Evolutionary conservation across 2,113 vertebrate species (phyloP).

Genomic region (Hyperoodon ampullatus): DNA sequence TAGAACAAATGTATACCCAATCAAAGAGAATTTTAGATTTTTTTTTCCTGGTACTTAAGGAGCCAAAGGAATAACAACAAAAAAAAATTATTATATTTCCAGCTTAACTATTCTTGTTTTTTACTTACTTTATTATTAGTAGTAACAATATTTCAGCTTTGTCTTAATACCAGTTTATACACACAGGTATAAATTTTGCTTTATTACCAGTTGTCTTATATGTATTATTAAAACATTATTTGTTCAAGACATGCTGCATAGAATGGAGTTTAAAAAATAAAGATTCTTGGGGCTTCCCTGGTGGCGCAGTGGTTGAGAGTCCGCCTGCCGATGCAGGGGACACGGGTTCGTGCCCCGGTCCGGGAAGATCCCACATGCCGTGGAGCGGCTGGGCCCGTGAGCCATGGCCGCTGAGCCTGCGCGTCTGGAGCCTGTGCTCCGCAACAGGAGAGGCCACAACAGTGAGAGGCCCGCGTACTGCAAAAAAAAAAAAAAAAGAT

Average conservation of each 20-base stretch:
- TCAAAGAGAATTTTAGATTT: background rate
- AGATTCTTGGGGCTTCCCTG: background rate
- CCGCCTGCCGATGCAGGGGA: no score
- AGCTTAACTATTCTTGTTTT: background rate
- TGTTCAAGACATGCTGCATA: background rate
- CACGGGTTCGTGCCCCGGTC: no score
- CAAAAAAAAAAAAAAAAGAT: background rate
- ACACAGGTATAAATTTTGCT: slow-evolving; percentile 3
- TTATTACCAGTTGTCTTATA: background rate
- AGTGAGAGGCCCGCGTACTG: no score
- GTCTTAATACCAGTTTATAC: background rate
- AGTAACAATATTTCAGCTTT: slow-evolving; percentile 40
- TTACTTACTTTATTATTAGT: slow-evolving; percentile 26
- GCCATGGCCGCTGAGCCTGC: no score
- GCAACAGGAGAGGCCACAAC: no score
- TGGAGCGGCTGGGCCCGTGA: no score
- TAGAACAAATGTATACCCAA: background rate
- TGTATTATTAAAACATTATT: slow-evolving; percentile 41
- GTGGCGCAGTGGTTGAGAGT: no score
- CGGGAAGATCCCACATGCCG: no score
- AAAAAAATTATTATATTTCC: background rate
- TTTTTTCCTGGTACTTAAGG: background rate
- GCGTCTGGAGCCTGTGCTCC: no score
- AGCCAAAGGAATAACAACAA: slow-evolving; percentile 4
- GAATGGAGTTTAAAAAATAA: slow-evolving; percentile 3